Evolutionary conservation across 1,140 invertebrate species (phyloP), one percentile per base, ranked within the genome.

Genomic region (Parapsyche elsis): DNA sequence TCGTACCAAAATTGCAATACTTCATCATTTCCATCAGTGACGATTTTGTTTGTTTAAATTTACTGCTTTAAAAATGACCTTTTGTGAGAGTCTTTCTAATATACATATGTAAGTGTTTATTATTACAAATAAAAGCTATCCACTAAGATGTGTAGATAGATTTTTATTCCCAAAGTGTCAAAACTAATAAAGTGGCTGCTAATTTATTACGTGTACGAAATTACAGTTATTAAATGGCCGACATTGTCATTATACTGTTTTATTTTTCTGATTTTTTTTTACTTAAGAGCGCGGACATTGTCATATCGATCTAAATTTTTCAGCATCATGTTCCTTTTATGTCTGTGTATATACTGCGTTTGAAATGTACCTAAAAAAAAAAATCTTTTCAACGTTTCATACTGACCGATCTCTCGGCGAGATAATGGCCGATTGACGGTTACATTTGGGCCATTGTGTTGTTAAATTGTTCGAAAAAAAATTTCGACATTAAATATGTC

Each of bases 391-490:
- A 38, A 38, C 71, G n/a, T 38, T 73, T 73, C 71, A 73, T 73
- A 75, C 46, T 24, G 46, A 57, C 44, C 53, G 73, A 75, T 75
- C 24, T 75, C 44, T 38, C 49, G 19, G n/a, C 46, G 24, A 75
- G 73, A 75, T 75, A 75, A 75, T 46, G 23, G 45, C 16, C 73
- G 73, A 75, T 75, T 75, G 73, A 75, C 73, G 53, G n/a, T 59
- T 75, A 49, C 45, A 75, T 75, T 75, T 73, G 71, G 44, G 53
- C 73, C 53, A 75, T 75, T 75, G 73, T 75, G 73, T 49, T 53
- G 71, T 46, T 24, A 23, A 67, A 67, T 67, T 23, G 64, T 67
- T 67, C 64, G 64, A 19, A 23, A 67, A 67, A 64, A 67, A 67
- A 67, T 53, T 53, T 67, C 64, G 23, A 67, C 64, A 23, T 67